phyloP scores from a whole-genome alignment of 2,797 vertebrate species.

The Oryzias dopingdopingensis region DNA sequence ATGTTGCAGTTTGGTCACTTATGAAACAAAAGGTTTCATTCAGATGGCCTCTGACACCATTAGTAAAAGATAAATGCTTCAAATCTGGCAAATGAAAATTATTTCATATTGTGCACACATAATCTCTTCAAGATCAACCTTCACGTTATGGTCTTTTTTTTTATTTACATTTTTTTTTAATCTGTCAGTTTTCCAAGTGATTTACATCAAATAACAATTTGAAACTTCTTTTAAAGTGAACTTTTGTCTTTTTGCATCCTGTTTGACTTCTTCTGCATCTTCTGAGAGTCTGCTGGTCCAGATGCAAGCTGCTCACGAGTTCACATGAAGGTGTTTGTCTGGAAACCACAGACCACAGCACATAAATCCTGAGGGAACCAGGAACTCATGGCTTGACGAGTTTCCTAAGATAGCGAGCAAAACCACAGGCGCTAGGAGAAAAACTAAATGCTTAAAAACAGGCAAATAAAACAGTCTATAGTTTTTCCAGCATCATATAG shows the following conservation, averaged over 20 bases:
- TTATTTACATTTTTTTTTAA: not conserved
- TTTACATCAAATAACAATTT: slow-evolving; percentile 22
- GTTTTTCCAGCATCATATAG: no score
- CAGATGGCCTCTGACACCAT: no score
- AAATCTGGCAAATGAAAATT: no score
- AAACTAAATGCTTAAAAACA: slow-evolving; percentile 5
- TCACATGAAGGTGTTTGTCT: slow-evolving; percentile 22
- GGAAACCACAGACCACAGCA: slow-evolving; percentile 38
- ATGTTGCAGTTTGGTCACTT: no score
- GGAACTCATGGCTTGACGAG: slow-evolving; percentile 4
- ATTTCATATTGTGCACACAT: no score
- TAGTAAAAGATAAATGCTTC: no score
- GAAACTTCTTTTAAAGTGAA: slow-evolving; percentile 14
- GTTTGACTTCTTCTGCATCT: slow-evolving; percentile 20
- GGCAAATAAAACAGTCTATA: not conserved
- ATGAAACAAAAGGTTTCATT: no score
- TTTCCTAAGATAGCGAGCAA: slow-evolving; percentile 12
- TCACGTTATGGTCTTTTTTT: no score
- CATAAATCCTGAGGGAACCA: slow-evolving; percentile 44
- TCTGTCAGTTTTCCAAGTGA: slow-evolving; percentile 23
- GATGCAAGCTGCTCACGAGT: slow-evolving; percentile 13
- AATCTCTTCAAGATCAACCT: no score
- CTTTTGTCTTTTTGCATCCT: slow-evolving; percentile 55
- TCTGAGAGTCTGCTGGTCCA: slow-evolving; percentile 25
- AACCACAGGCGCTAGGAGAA: not conserved